A percentile compares a stretch with the other conserved stretches of the same genome.
These are phyloP conservation scores for Diorhabda sublineata DNA, from an alignment of 1,140 invertebrate genomes.

Conservation along the genomic window DNA sequence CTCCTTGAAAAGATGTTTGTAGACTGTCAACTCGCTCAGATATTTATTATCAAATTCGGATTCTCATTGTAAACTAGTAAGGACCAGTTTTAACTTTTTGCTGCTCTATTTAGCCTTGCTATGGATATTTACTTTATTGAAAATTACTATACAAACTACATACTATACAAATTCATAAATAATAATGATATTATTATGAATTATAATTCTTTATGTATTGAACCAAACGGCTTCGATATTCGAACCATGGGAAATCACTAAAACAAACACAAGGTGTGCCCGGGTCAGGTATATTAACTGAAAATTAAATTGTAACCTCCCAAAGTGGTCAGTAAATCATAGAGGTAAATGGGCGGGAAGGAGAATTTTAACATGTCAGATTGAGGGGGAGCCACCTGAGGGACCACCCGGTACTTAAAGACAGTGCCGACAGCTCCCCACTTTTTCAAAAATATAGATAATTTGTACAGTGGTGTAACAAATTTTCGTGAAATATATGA, in stretches of 20 bases:
- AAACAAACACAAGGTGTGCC: constrained; percentile 33
- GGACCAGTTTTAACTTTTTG: too few species aligned
- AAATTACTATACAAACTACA: too few species aligned
- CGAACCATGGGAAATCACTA: constrained; percentile 17
- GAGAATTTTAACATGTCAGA: not conserved
- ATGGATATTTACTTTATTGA: too few species aligned
- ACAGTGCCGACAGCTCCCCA: constrained; percentile 21
- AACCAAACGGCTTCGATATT: not conserved
- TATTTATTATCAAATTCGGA: too few species aligned
- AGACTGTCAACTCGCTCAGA: too few species aligned
- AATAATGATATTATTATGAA: too few species aligned
- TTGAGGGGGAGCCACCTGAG: constrained; percentile 17
- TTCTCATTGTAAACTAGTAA: too few species aligned
- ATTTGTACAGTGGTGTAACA: not conserved
- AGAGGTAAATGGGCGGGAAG: constrained; percentile 29
- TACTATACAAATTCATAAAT: too few species aligned
- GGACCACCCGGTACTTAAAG: constrained; percentile 26
- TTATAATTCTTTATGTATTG: not conserved
- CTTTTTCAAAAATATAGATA: not conserved
- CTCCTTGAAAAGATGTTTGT: too few species aligned
- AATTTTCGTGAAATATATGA: not conserved
- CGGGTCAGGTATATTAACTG: constrained; percentile 29
- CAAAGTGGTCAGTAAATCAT: constrained; percentile 32
- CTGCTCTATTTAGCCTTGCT: too few species aligned
- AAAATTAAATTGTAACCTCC: constrained; percentile 34